These are phyloP conservation scores for Rhynchopsitta pachyrhyncha DNA, from an alignment of 2,113 vertebrate genomes.

Conservation along the genomic window DNA sequence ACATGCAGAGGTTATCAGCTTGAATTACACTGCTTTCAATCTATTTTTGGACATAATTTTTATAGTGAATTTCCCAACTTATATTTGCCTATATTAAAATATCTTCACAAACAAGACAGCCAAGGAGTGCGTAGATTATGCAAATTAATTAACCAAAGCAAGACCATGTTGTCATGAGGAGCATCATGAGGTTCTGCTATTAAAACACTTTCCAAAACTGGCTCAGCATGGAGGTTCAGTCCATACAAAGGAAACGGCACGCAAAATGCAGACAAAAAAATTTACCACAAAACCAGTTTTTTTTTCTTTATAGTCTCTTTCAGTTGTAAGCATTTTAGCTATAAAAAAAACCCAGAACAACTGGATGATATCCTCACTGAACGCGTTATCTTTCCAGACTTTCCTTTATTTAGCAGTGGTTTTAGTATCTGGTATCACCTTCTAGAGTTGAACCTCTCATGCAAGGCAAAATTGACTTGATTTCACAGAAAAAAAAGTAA, in stretches of 20 bases:
- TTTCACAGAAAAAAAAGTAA: background rate
- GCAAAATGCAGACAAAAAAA: background rate
- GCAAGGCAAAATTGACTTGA: background rate
- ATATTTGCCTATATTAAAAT: background rate
- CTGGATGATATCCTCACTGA: background rate
- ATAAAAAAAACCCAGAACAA: rapidly evolving
- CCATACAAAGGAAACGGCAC: background rate
- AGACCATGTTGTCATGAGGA: background rate
- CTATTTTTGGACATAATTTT: background rate
- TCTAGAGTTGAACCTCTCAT: background rate
- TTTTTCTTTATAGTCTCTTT: background rate
- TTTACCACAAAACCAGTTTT: background rate
- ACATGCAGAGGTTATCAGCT: background rate
- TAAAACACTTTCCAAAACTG: background rate
- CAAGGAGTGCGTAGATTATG: background rate
- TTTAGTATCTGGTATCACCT: background rate
- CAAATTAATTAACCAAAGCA: background rate
- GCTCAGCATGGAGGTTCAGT: background rate
- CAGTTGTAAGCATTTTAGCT: background rate
- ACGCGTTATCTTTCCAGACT: background rate
- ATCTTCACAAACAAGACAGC: background rate
- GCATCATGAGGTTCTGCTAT: background rate
- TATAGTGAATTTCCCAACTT: background rate
- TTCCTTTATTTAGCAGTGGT: background rate
- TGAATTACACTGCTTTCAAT: background rate